Percentiles rank a stretch among this genome's conserved stretches.
Conservation (phyloP, 30 jellyfish, hydroid and myxozoan species). For the Pseudorhiza aurosa region DNA sequence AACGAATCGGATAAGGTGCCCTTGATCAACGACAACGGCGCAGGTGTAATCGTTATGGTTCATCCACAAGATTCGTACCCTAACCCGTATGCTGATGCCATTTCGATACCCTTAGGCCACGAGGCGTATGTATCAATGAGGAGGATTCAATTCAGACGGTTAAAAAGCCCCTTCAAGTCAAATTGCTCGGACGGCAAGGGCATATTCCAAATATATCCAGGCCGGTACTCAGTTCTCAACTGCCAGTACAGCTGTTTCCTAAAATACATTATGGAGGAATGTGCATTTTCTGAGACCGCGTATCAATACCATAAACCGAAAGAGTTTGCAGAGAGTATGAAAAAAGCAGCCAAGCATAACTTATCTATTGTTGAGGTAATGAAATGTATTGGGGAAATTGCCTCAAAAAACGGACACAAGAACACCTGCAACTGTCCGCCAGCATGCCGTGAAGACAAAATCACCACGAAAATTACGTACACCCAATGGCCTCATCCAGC, state of each 20-base stretch:
- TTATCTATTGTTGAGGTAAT: neutral
- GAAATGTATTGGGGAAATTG: neutral
- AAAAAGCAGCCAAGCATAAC: neutral
- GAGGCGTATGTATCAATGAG: conserved; percentile 16
- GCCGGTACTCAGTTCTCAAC: conserved; percentile 16
- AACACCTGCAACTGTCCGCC: conserved; percentile 31
- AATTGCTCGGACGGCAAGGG: conserved; percentile 49
- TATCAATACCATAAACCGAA: conserved; percentile 37
- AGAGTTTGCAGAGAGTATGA: conserved; percentile 43
- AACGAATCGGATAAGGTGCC: conserved; percentile 37
- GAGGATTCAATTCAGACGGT: conserved; percentile 15
- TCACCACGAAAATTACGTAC: conserved; percentile 4
- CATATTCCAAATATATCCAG: conserved; percentile 32
- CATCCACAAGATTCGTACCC: conserved; percentile 57
- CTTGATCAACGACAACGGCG: conserved; percentile 2
- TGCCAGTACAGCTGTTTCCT: conserved; percentile 51
- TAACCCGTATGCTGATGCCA: conserved; percentile 31
- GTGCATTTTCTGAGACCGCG: conserved; percentile 25
- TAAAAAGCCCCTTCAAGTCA: conserved; percentile 33
- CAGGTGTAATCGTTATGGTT: conserved; percentile 27
- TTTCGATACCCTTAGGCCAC: conserved; percentile 26
- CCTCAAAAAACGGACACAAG: neutral
- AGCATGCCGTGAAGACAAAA: conserved; percentile 15
- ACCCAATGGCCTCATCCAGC: conserved; percentile 54
- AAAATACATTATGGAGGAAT: conserved; percentile 16